Evolutionary conservation across 2,888 invertebrate genomes (phyloP).

Genomic region (Agrotis exclamationis): DNA sequence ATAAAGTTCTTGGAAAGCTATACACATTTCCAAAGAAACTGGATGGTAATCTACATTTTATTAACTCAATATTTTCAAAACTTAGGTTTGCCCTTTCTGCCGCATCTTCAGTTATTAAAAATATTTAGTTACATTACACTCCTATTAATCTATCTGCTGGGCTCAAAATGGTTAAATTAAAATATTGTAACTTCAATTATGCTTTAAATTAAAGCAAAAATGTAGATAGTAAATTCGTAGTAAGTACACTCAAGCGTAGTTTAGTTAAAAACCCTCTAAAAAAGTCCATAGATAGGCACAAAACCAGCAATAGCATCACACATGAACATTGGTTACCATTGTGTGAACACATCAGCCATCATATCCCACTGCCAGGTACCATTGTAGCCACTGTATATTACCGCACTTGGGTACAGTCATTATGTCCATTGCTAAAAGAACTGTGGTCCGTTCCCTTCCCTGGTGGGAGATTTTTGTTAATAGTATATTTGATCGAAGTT

Average conservation of each 20-base stretch:
- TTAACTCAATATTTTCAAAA: neutral
- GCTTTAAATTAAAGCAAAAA: neutral
- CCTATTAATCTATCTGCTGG: neutral
- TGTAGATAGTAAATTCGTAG: neutral
- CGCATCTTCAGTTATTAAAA: neutral
- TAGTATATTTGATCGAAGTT: constrained; percentile 37
- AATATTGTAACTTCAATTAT: neutral
- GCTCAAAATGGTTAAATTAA: neutral
- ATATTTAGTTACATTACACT: neutral
- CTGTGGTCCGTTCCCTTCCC: constrained; percentile 51
- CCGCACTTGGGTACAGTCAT: constrained; percentile 59
- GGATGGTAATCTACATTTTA: neutral
- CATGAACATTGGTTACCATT: constrained; percentile 47
- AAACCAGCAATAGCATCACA: constrained; percentile 53
- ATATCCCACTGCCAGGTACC: constrained; percentile 41
- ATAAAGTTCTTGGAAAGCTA: neutral
- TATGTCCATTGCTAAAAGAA: constrained; percentile 43
- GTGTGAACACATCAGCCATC: constrained; percentile 45
- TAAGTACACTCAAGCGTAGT: neutral
- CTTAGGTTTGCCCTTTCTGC: neutral
- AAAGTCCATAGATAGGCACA: constrained; percentile 15
- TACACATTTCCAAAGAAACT: neutral
- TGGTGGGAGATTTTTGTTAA: constrained; percentile 53
- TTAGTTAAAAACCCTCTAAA: neutral
- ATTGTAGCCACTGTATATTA: constrained; percentile 59